Percentiles rank a stretch among this genome's conserved stretches.
These are phyloP conservation scores for Perodicticus potto DNA, from an alignment of 2,797 vertebrate species.

Conservation along the genomic window DNA sequence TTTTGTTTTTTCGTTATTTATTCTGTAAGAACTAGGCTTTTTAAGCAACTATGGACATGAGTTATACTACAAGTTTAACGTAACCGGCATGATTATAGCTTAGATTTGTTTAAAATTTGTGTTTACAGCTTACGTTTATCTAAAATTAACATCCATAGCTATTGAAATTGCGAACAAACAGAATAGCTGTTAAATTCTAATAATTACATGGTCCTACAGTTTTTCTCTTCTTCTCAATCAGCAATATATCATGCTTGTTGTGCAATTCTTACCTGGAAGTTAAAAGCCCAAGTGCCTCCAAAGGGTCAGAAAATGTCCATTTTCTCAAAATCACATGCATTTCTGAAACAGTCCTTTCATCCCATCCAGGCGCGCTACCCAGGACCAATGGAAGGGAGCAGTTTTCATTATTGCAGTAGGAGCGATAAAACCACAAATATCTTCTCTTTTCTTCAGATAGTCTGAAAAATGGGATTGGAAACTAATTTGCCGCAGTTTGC, in stretches of 20 bases:
- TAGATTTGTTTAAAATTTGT: conserved; percentile 57
- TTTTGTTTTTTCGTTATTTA: background rate
- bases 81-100: conserved; percentile 53
- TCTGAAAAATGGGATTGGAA: conserved; percentile 86
- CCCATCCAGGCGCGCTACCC: conserved; percentile 91
- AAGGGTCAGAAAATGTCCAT: conserved; percentile 90
- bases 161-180: conserved; percentile 44
- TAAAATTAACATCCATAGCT: conserved; percentile 39
- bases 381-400: conserved; percentile 92
- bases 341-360: conserved; percentile 88
- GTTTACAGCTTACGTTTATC: background rate
- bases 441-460: conserved; percentile 91
- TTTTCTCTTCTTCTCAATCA: background rate
- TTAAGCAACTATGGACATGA: conserved; percentile 27
- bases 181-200: conserved; percentile 40
- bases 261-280: conserved; percentile 84
- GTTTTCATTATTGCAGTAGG: conserved; percentile 85
- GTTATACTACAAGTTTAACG: conserved; percentile 45
- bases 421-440: conserved; percentile 92
- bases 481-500: conserved; percentile 73
- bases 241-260: background rate
- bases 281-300: conserved; percentile 92
- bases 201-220: background rate
- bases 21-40: background rate
- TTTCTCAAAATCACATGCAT: conserved; percentile 88